Conservation (phyloP, 2,113 vertebrate species). For the Cynopterus brachyotis region DNA sequence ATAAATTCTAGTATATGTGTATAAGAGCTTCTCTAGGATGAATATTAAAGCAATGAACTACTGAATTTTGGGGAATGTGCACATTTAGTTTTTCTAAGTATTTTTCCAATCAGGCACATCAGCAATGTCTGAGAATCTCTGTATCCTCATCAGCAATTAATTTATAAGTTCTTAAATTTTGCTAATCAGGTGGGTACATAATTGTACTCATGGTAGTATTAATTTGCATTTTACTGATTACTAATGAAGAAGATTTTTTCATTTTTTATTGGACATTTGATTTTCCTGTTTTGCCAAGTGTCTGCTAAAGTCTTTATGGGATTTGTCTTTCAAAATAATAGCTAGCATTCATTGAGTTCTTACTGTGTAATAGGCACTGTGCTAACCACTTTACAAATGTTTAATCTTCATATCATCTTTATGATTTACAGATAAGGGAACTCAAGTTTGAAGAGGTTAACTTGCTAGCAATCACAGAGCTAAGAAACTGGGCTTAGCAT, state of each 20-base stretch:
- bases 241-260: conserved; percentile 40
- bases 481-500: neutral
- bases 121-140: neutral
- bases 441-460: neutral
- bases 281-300: conserved; percentile 47
- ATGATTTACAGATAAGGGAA: neutral
- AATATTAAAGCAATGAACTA: neutral
- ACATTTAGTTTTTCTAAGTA: conserved; percentile 13
- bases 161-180: conserved; percentile 44
- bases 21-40: neutral
- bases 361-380: neutral
- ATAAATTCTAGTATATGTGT: neutral
- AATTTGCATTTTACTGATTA: conserved; percentile 62
- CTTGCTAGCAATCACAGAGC: neutral
- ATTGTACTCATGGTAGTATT: conserved; percentile 25
- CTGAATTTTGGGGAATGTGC: neutral
- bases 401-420: neutral
- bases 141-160: neutral
- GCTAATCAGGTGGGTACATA: conserved; percentile 35
- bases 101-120: neutral
- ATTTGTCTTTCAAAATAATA: conserved; percentile 50
- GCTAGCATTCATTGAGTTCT: conserved; percentile 20
- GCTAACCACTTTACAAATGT: neutral
- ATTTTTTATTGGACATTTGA: conserved; percentile 27
- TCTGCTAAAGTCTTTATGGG: conserved; percentile 6